These are phyloP conservation scores for Podarcis cretensis DNA, from an alignment of 2,113 vertebrate genomes.

Conservation along the genomic window DNA sequence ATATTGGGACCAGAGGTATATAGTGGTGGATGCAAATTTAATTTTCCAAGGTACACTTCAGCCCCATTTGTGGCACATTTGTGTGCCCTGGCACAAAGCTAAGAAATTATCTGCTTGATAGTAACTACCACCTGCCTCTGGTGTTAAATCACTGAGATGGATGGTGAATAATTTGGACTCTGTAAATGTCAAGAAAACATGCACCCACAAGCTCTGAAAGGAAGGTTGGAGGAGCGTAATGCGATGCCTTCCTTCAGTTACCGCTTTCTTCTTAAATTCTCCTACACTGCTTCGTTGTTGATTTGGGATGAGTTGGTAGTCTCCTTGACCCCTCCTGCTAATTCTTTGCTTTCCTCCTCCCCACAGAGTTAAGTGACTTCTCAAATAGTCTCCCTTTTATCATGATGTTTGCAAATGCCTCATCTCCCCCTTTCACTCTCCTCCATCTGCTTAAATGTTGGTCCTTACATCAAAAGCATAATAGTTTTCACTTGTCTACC, in stretches of 20 bases:
- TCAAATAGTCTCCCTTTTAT: not conserved
- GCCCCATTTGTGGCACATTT: not conserved
- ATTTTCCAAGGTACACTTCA: not conserved
- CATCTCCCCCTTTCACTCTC: accelerated
- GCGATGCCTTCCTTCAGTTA: not conserved
- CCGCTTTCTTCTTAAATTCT: not conserved
- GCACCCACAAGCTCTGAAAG: not conserved
- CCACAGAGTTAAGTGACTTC: not conserved
- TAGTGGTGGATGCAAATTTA: not conserved
- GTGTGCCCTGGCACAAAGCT: not conserved
- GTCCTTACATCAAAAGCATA: not conserved
- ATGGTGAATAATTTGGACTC: not conserved
- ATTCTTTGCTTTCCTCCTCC: slow-evolving; percentile 9
- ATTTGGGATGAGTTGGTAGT: slow-evolving; percentile 24
- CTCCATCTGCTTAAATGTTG: not conserved
- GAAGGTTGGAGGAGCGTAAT: not conserved
- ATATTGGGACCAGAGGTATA: not conserved
- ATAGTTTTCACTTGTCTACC: slow-evolving; percentile 20
- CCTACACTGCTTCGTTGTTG: not conserved
- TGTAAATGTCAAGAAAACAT: not conserved
- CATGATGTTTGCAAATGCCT: not conserved
- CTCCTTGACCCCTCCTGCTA: not conserved
- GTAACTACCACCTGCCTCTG: not conserved
- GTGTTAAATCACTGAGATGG: not conserved
- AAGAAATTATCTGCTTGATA: not conserved